Evolutionary conservation across 2,113 vertebrate genomes (phyloP).

Genomic region (Marmota monax): DNA sequence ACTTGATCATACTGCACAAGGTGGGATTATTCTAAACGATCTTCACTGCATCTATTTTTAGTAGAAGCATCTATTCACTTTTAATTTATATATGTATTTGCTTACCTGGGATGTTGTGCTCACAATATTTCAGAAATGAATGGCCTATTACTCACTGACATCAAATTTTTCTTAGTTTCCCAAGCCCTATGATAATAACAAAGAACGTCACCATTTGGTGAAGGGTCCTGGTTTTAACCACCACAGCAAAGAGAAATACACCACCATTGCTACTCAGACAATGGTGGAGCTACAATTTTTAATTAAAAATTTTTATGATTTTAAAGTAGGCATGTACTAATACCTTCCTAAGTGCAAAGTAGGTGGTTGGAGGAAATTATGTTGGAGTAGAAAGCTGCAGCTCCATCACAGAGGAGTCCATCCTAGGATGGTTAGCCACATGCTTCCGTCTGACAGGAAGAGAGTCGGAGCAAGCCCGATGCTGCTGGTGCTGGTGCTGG

Average conservation of each 20-base stretch:
- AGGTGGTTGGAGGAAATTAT: not conserved
- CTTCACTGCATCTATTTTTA: not conserved
- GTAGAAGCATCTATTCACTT: not conserved
- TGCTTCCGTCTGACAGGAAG: not conserved
- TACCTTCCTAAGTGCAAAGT: not conserved
- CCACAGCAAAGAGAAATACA: not conserved
- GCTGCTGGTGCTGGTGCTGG: rapidly evolving
- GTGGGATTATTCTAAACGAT: not conserved
- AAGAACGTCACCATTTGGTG: not conserved
- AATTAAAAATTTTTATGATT: not conserved
- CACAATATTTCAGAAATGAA: not conserved
- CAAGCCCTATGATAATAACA: not conserved
- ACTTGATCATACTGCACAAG: not conserved
- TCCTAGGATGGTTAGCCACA: rapidly evolving
- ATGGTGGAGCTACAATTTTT: not conserved
- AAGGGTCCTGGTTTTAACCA: not conserved
- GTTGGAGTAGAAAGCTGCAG: not conserved
- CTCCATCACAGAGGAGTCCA: not conserved
- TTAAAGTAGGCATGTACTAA: not conserved
- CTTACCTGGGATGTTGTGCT: not conserved
- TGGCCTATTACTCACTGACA: not conserved
- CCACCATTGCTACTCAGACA: not conserved
- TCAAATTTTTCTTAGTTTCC: not conserved
- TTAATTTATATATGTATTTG: not conserved
- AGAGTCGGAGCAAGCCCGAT: rapidly evolving